Evolutionary conservation across 2,888 invertebrate genomes (phyloP), one percentile per base, ranked within the genome.

Genomic region (Xylocampa areola): DNA sequence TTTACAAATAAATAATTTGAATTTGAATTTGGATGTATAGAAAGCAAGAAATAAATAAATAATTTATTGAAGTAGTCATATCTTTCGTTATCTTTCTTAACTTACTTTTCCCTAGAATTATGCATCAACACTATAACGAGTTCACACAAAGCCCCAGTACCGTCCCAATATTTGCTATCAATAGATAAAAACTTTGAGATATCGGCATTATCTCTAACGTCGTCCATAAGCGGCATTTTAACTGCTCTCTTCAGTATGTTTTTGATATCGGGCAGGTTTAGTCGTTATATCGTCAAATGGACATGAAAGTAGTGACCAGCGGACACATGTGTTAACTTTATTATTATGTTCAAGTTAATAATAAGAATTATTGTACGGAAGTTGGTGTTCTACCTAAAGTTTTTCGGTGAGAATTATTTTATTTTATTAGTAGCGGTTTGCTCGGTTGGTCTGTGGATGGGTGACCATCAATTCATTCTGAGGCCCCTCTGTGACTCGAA

Each of bases 211-310:
- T 68, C 63, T 50, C 8, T 7, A 2, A 11, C 2, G 4, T 11
- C 19, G 68, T 39, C 43, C 27, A 11, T 11, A 23, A 2, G 32
- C 65, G 30, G 55, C 70, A 53, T 69, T 53, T 63, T 63, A 69
- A 45, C 36, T 37, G 44, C 30, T 29, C 33, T 13, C 1, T 5
- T 11, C 52, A 63, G 70, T 63, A 5, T 4, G 40, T 23, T 10
- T 32, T 19, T 27, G 36, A 33, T 53, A 32, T 13, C 14, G 36
- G 10, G 1, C 4, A 5, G 13, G 7, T 35, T 0, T 27, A 40
- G 70, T 64, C 53, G 47, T 8, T n/a, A n/a, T n/a, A n/a, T n/a
- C n/a, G n/a, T n/a, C n/a, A 25, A 13, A 2, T 2, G 17, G 69
- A 25, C 19, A 53, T 29, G 64, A 6, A 7, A 30, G n/a, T 14